Percentiles rank a stretch among this genome's conserved stretches.
Evolutionary conservation across 2,797 vertebrate genomes (phyloP).

Genomic region (Leptoclinus maculatus): DNA sequence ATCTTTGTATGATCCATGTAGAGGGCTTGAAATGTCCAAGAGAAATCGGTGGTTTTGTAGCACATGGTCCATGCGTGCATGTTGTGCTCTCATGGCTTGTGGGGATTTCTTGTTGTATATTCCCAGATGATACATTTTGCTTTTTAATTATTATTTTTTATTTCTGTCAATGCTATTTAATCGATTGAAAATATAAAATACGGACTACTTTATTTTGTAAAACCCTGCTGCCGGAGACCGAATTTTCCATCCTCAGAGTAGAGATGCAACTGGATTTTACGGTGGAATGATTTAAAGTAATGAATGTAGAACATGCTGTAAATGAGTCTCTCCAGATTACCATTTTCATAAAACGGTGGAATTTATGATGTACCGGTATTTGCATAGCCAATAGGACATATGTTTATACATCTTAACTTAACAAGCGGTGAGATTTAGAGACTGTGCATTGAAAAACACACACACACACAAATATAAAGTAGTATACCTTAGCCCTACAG

Average conservation of each 20-base stretch:
- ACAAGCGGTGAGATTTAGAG: constrained; percentile 67
- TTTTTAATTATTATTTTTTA: constrained; percentile 38
- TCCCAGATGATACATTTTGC: constrained; percentile 19
- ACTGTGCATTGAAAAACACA: constrained; percentile 54
- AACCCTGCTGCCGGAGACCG: constrained; percentile 17
- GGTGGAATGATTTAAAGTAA: constrained; percentile 63
- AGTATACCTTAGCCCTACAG: constrained; percentile 73
- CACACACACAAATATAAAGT: constrained; percentile 59
- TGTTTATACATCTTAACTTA: constrained; percentile 56
- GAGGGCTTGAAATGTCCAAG: constrained; percentile 58
- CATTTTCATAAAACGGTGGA: constrained; percentile 55
- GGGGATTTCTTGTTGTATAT: constrained; percentile 28
- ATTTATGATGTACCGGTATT: constrained; percentile 57
- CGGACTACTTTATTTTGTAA: constrained; percentile 21
- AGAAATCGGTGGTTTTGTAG: constrained; percentile 67
- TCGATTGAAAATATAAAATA: constrained; percentile 22
- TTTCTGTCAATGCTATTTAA: constrained; percentile 29
- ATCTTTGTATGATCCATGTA: constrained; percentile 60
- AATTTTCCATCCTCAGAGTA: constrained; percentile 23
- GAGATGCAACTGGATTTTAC: constrained; percentile 51
- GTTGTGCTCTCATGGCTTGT: constrained; percentile 32
- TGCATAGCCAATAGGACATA: constrained; percentile 66
- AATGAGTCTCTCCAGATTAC: constrained; percentile 65
- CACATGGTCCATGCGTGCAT: constrained; percentile 48
- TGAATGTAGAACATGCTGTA: constrained; percentile 62